Evolutionary conservation across 2,888 invertebrate genomes (phyloP), one percentile per base, ranked within the genome.

Genomic region (Atrina japonica): DNA sequence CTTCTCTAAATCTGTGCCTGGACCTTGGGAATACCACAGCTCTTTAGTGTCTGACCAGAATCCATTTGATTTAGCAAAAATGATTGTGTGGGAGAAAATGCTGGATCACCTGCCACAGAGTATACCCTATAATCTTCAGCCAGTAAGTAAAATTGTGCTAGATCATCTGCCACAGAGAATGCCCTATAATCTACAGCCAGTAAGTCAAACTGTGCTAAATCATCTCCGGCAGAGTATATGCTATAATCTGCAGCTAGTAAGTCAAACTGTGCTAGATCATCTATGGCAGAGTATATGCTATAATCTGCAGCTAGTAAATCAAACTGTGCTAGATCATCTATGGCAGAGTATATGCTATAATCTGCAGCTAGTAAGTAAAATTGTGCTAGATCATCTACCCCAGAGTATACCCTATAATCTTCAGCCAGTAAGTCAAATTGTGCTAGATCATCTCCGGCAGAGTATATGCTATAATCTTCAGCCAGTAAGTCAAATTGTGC

Each of bases 221-320:
- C 93, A 94, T 86, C 91, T 98, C 49, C 94, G 94, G 0, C 93
- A 96, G 79, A 96, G 98, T 92, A 93, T 98, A 50, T 98, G 98
- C 0, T 98, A 98, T 86, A 92, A 90, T 47, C 87, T 97, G 3
- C 91, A 92, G 71, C 92, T 90, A 41, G 87, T 87, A 77, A 78
- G 84, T 77, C 49, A 11, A 18, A 49, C 7, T 41, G n/a, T 98
- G 47, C 90, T 99, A 70, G 96, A 99, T 87, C 93, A 94, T 86
- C 91, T 98, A 50, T 94, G 94, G 0, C 93, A 96, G 79, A 96
- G 98, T 92, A 93, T 98, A 50, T 98, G 98, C 0, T 98, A 98
- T 86, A 92, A 90, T 47, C 87, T 97, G 3, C 91, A 92, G 71
- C 92, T 90, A 41, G 87, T 87, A 77, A 78, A 83, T 77, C 49